Base-by-base conservation (phyloP, 2,888 invertebrate species). In the Scrobipalpa atriplicella region DNA sequence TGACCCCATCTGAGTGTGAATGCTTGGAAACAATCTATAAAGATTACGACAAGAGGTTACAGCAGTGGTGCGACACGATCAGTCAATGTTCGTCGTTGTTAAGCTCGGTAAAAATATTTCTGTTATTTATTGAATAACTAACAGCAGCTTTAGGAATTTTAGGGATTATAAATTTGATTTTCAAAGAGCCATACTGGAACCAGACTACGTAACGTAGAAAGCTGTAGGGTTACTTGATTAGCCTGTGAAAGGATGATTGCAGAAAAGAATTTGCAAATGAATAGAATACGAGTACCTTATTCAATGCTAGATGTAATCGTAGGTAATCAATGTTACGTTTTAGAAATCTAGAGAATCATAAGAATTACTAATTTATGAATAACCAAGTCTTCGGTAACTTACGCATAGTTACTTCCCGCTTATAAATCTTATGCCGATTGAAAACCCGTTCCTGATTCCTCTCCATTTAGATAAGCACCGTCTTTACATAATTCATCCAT, bases 1-100 rank as follows among this genome's bases (percentile, higher is more conserved):
- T 84, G 68, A 78, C 84, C 7, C 73, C 81, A n/a, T 80, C 87
- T 0, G 85, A 89, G 71, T 85, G 86, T 72, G 86, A 89, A 76
- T 92, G 92, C 68, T 81, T 93, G 69, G 87, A 93, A 77, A 78
- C 87, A 6, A 83, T 93, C 65, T 93, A 93, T 71, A 79, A 87
- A 69, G 89, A 92, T 68, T 93, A 93, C 69, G 93, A 93, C 69
- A 85, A 80, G 74, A 85, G 91, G 21, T 78, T 93, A 67, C 89
- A 92, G 71, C 86, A 88, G 69, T 93, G 93, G 93, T 92, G 92
- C 73, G 93, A 93, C 67, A 88, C 90, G 47, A 80, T 93, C 62
- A 91, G 91, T 75, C 83, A 86, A 68, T 90, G 87, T 71, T 85
- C 91, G 38, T 86, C 90, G 43, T 72, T 84, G 65, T 70, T 86